phyloP scores from a whole-genome alignment of 2,888 invertebrate genomes.

The Isoperla grammatica region DNA sequence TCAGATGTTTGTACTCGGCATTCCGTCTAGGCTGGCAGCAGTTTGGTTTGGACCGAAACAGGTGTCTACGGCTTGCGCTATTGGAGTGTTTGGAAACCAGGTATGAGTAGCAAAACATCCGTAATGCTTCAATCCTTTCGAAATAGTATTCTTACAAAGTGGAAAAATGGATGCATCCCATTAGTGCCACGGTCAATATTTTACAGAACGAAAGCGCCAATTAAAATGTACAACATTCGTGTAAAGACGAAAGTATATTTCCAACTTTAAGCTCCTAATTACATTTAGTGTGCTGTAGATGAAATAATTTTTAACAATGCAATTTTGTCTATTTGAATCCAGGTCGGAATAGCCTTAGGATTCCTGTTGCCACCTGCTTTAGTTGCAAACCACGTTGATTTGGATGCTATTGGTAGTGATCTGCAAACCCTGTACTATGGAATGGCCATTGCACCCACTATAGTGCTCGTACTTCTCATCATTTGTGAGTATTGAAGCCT shows the following conservation, averaged over 20 bases:
- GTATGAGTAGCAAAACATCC: too few relatives aligned
- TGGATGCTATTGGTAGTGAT: slow-evolving; percentile 60
- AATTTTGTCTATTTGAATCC: slow-evolving; percentile 37
- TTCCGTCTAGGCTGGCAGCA: slow-evolving; percentile 49
- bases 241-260: too few relatives aligned
- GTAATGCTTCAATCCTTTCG: too few relatives aligned
- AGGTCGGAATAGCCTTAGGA: slow-evolving; percentile 44
- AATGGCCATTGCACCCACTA: slow-evolving; percentile 74
- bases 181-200: too few relatives aligned
- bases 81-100: slow-evolving; percentile 54
- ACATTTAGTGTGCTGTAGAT: too few relatives aligned
- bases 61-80: slow-evolving; percentile 49
- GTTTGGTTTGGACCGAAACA: slow-evolving; percentile 51
- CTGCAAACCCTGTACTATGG: slow-evolving; percentile 79
- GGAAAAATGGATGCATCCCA: too few relatives aligned
- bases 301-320: too few relatives aligned
- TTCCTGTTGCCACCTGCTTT: slow-evolving; percentile 60
- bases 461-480: slow-evolving; percentile 74
- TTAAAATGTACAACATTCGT: too few relatives aligned
- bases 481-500: slow-evolving; percentile 65
- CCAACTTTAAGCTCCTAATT: too few relatives aligned
- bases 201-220: too few relatives aligned
- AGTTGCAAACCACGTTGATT: slow-evolving; percentile 55
- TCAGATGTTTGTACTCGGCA: slow-evolving; percentile 47
- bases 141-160: too few relatives aligned